Evolutionary conservation across 1,140 invertebrate genomes (phyloP).

Genomic region (Camponotus floridanus): DNA sequence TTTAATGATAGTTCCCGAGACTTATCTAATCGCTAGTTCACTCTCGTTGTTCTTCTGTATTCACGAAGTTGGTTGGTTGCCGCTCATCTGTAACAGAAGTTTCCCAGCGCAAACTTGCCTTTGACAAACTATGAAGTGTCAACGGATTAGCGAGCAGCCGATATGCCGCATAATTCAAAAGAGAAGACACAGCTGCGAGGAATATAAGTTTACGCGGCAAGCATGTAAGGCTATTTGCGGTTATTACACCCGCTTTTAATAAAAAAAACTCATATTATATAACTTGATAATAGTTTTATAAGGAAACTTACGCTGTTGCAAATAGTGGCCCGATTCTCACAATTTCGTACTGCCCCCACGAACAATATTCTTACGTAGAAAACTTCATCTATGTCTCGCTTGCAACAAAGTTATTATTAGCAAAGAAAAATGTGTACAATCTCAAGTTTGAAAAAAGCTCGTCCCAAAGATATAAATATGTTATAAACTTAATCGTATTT

Average conservation of each 20-base stretch:
- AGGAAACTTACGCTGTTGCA: conserved; percentile 12
- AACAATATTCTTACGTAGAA: neutral
- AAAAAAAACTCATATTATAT: conserved; percentile 34
- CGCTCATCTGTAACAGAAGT: conserved; percentile 46
- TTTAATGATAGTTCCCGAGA: neutral
- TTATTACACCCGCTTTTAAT: conserved; percentile 36
- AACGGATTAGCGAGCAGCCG: conserved; percentile 29
- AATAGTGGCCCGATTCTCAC: conserved; percentile 13
- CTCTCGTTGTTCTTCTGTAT: conserved; percentile 35
- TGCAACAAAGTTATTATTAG: conserved; percentile 18
- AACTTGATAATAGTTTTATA: neutral
- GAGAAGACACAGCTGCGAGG: conserved; percentile 15
- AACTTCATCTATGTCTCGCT: neutral
- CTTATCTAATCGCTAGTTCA: conserved; percentile 27
- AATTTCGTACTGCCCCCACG: neutral
- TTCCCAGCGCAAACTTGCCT: conserved; percentile 46
- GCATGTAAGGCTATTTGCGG: conserved; percentile 6
- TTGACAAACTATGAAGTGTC: conserved; percentile 47
- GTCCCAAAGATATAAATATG: neutral
- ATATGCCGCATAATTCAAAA: conserved; percentile 39
- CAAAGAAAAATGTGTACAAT: neutral
- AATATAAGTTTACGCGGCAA: conserved; percentile 18
- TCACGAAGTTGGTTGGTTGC: conserved; percentile 31
- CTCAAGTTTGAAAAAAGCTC: neutral
- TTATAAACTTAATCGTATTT: neutral